Evolutionary conservation across 2,113 vertebrate genomes (phyloP).

Genomic region (Bujurquina vittata): DNA sequence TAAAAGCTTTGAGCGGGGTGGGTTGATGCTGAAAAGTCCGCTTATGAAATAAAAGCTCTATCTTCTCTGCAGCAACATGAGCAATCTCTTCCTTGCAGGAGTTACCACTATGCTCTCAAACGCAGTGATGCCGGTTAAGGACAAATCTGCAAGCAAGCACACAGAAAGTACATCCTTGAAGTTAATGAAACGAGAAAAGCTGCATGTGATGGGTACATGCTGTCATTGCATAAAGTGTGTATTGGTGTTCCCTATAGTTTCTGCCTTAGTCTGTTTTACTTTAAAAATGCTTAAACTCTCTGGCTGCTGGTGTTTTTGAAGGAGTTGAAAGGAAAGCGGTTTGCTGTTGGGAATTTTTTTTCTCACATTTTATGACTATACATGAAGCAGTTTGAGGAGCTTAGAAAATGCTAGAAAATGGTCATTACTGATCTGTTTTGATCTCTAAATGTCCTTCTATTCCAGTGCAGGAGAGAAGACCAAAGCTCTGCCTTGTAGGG

Average conservation of each 20-base stretch:
- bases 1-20: not conserved
- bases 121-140: not conserved
- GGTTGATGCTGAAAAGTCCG: not conserved
- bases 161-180: not conserved
- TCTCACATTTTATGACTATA: not conserved
- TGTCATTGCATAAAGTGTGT: not conserved
- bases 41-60: slow-evolving; percentile 8
- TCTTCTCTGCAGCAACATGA: slow-evolving; percentile 8
- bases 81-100: not conserved
- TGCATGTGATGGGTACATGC: not conserved
- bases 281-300: not conserved
- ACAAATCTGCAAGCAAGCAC: not conserved
- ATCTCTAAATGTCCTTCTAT: not conserved
- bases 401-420: not conserved
- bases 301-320: not conserved
- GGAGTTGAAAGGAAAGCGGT: not conserved
- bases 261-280: not conserved
- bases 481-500: not conserved
- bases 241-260: not conserved
- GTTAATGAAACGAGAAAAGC: slow-evolving; percentile 2
- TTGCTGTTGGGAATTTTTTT: not conserved
- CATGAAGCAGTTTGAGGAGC: not conserved
- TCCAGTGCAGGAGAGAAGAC: not conserved
- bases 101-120: not conserved
- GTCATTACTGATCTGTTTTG: slow-evolving; percentile 15